Evolutionary conservation across 2,797 vertebrate species (phyloP).

Genomic region (Falco peregrinus): DNA sequence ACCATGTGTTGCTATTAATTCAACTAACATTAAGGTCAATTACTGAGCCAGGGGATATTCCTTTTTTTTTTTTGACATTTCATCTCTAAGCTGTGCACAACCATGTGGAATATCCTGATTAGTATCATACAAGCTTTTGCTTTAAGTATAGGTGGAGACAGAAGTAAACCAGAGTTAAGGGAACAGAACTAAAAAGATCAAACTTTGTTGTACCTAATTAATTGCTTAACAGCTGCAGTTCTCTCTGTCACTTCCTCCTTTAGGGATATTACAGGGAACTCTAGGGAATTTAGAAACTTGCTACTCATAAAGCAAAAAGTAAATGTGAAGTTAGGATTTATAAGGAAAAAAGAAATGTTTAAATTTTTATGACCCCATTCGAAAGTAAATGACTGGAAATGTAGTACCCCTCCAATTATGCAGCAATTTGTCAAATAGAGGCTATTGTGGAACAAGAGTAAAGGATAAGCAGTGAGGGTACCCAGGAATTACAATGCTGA

Average conservation of each 20-base stretch:
- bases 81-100: background rate
- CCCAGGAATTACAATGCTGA: background rate
- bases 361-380: background rate
- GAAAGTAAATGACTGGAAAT: background rate
- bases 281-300: background rate
- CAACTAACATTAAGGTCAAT: background rate
- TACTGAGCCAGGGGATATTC: background rate
- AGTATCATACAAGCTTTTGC: background rate
- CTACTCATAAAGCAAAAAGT: background rate
- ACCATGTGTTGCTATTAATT: background rate
- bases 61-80: background rate
- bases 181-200: constrained; percentile 3
- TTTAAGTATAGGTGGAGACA: background rate
- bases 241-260: background rate
- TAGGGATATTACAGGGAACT: background rate
- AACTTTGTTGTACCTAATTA: constrained; percentile 5
- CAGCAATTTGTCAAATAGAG: background rate
- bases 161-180: background rate
- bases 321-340: background rate
- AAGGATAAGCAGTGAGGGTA: accelerated
- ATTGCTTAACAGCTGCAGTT: background rate
- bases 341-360: background rate
- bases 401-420: background rate
- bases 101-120: background rate
- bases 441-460: background rate